phyloP scores from a whole-genome alignment of 2,113 vertebrate species.

The Sciurus niger region DNA sequence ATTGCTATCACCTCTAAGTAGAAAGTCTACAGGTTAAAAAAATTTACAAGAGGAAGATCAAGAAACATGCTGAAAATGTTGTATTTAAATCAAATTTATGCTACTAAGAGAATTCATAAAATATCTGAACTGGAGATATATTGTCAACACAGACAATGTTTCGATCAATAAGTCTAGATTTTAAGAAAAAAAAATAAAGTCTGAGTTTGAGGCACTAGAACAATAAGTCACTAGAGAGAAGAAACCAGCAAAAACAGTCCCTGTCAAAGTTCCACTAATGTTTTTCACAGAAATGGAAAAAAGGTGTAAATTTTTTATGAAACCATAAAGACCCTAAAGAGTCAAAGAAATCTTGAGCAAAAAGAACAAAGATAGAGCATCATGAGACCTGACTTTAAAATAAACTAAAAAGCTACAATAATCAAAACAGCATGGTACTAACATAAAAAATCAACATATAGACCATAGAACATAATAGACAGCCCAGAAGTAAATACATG shows the following conservation, averaged over 20 bases:
- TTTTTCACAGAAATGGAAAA: neutral
- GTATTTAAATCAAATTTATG: neutral
- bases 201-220: neutral
- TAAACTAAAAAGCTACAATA: neutral
- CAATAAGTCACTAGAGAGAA: neutral
- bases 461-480: neutral
- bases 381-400: neutral
- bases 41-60: neutral
- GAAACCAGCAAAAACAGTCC: neutral
- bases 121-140: neutral
- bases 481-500: neutral
- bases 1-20: neutral
- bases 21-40: neutral
- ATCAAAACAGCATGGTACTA: neutral
- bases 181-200: neutral
- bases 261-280: neutral
- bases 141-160: neutral
- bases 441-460: neutral
- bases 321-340: neutral
- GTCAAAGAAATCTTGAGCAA: neutral
- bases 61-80: neutral
- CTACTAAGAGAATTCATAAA: neutral
- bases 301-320: neutral
- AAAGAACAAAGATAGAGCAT: neutral
- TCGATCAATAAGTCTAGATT: neutral